phyloP scores from a whole-genome alignment of 2,113 vertebrate genomes.

The Myotis brandtii region DNA sequence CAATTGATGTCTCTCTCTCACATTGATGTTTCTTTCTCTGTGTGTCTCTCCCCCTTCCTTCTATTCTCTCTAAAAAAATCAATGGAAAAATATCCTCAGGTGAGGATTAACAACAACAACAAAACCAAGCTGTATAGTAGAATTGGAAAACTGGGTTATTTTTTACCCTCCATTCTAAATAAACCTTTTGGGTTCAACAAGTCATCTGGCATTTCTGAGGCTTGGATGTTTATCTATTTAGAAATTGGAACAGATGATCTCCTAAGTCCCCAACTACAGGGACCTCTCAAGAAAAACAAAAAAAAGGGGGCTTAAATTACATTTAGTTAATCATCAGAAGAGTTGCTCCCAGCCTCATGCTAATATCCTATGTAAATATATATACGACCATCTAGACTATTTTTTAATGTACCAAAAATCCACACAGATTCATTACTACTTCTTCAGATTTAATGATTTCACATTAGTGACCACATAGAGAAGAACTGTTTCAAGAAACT shows the following conservation, averaged over 20 bases:
- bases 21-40: no score
- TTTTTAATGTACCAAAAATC: not conserved
- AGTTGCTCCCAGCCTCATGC: not conserved
- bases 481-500: slow-evolving; percentile 8
- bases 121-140: not conserved
- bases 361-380: not conserved
- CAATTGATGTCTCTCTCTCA: no score
- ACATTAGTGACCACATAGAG: not conserved
- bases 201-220: not conserved
- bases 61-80: no score
- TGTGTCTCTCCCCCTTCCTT: no score
- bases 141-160: not conserved
- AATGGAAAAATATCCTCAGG: no score
- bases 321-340: not conserved
- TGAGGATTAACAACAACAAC: no score
- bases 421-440: not conserved
- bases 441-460: not conserved
- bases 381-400: not conserved
- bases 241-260: slow-evolving; percentile 21
- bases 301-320: not conserved
- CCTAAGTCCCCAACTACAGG: not conserved
- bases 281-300: not conserved
- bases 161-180: not conserved
- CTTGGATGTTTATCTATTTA: not conserved
- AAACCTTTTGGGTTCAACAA: not conserved